phyloP scores from a whole-genome alignment of 1,140 invertebrate species.

The Apis dorsata region DNA sequence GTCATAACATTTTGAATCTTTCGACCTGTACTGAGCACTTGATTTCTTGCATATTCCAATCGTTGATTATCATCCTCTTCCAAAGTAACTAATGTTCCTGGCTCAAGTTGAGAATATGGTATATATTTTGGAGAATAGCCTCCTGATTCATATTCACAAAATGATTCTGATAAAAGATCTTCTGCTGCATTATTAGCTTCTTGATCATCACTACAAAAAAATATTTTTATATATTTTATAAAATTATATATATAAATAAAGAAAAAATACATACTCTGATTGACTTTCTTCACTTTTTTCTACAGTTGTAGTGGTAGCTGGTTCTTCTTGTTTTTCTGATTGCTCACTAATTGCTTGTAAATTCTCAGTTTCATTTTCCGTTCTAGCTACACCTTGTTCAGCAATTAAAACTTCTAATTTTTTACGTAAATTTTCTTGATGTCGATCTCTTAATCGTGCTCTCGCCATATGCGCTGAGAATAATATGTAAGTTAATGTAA shows the following conservation, averaged over 20 bases:
- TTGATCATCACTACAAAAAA: slow-evolving; percentile 71
- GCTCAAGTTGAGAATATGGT: slow-evolving; percentile 86
- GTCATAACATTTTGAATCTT: slow-evolving; percentile 81
- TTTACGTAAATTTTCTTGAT: slow-evolving; percentile 93
- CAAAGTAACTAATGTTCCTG: slow-evolving; percentile 89
- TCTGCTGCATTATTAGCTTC: slow-evolving; percentile 74
- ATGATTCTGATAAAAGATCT: slow-evolving; percentile 82
- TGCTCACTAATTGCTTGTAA: slow-evolving; percentile 55
- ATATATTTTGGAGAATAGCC: slow-evolving; percentile 92
- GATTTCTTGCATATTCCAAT: slow-evolving; percentile 86
- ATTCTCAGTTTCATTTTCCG: slow-evolving; percentile 69
- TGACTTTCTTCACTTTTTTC: slow-evolving; percentile 71
- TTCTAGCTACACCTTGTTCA: slow-evolving; percentile 87
- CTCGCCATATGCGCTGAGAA: slow-evolving; percentile 93
- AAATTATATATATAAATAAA: not conserved
- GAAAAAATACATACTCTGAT: slow-evolving; percentile 64
- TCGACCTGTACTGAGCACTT: slow-evolving; percentile 82
- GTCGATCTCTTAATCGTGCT: slow-evolving; percentile 93
- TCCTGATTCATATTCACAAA: slow-evolving; percentile 88
- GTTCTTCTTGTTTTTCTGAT: slow-evolving; percentile 59
- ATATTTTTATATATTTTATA: not conserved
- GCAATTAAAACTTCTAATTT: slow-evolving; percentile 95
- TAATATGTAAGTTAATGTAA: not conserved
- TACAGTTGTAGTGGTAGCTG: slow-evolving; percentile 53
- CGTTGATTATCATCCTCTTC: slow-evolving; percentile 90